Evolutionary conservation across 2,888 invertebrate species (phyloP).

Genomic region (Eristalis arbustorum): DNA sequence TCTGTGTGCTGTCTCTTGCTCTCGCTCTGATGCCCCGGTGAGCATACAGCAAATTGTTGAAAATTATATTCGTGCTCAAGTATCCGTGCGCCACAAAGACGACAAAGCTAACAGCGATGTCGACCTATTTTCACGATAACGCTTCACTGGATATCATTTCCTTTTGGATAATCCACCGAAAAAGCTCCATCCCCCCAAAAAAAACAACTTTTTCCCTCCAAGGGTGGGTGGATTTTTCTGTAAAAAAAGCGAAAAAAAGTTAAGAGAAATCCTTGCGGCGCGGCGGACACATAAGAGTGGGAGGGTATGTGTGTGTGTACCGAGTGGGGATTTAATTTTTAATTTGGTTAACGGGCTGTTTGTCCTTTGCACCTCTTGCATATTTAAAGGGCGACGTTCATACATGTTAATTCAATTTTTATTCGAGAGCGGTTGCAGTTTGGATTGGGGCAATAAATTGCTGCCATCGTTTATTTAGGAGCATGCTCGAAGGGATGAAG

Average conservation of each 20-base stretch:
- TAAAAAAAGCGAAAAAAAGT: not conserved
- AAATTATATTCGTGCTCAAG: constrained; percentile 28
- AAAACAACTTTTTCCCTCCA: constrained; percentile 16
- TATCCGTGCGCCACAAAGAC: constrained; percentile 36
- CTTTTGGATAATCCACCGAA: constrained; percentile 40
- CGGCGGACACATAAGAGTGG: not conserved
- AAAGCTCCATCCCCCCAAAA: constrained; percentile 55
- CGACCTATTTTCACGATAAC: constrained; percentile 63
- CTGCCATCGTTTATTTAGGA: constrained; percentile 1
- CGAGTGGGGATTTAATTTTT: constrained; percentile 10
- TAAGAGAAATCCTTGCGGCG: not conserved
- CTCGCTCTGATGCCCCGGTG: constrained; percentile 10
- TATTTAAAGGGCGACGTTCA: constrained; percentile 18
- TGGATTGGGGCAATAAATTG: constrained; percentile 20
- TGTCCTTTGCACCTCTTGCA: constrained; percentile 35
- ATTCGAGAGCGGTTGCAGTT: constrained; percentile 35
- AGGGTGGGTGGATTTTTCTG: not conserved
- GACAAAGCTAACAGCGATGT: constrained; percentile 10
- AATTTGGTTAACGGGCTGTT: constrained; percentile 17
- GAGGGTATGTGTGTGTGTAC: not conserved
- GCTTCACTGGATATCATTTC: constrained; percentile 57
- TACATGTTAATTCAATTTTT: constrained; percentile 47
- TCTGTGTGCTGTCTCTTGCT: constrained; percentile 11
- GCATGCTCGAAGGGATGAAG: not conserved
- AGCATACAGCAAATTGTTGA: constrained; percentile 22